A percentile compares a stretch with the other conserved stretches of the same genome.
These are phyloP conservation scores for Pseudomugil tenellus DNA, from an alignment of 2,797 vertebrate genomes.

Conservation along the genomic window DNA sequence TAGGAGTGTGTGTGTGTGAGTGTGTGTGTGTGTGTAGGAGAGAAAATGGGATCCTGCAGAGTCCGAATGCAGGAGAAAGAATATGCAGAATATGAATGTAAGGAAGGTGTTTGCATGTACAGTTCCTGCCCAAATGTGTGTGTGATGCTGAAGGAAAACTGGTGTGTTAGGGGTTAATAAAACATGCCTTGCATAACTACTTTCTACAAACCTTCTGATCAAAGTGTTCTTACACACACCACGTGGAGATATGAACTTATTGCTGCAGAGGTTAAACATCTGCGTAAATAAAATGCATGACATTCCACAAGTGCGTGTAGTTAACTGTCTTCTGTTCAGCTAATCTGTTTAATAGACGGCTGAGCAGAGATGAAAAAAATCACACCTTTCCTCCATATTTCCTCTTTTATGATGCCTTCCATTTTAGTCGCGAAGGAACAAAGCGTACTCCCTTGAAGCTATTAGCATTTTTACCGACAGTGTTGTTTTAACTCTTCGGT, in stretches of 20 bases:
- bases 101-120: constrained; percentile 25
- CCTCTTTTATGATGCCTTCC: neutral
- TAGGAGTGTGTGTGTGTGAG: neutral
- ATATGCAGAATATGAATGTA: constrained; percentile 27
- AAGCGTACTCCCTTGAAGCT: neutral
- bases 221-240: neutral
- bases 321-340: constrained; percentile 6
- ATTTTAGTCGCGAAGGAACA: neutral
- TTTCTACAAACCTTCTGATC: neutral
- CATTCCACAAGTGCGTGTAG: constrained; percentile 2
- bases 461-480: neutral
- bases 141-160: neutral
- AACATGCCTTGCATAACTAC: constrained; percentile 6
- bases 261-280: neutral
- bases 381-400: neutral
- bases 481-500: no score
- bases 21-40: constrained; percentile 21
- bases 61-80: constrained; percentile 29
- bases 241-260: neutral
- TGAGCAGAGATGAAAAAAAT: neutral
- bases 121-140: neutral
- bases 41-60: constrained; percentile 20
- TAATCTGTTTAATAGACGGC: neutral
- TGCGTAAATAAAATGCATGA: neutral
- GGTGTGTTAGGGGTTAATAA: constrained; percentile 18